Conservation (phyloP, 2,888 invertebrate species). For the Zygothrica quintamaculata region DNA sequence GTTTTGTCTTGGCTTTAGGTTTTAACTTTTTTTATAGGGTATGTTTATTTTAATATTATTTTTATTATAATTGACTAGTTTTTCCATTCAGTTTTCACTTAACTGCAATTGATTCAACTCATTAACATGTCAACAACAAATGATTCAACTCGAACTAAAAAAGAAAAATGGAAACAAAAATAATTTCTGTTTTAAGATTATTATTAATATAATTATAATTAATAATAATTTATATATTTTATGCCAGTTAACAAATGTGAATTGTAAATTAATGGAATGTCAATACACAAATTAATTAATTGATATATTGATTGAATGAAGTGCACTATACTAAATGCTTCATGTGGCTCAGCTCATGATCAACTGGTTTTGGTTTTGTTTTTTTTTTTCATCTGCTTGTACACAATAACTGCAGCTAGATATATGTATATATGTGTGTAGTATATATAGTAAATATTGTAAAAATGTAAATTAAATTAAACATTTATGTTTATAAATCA, state of each 20-base stretch:
- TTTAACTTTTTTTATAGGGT: too few species aligned
- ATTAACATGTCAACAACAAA: not conserved
- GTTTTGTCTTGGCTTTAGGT: too few species aligned
- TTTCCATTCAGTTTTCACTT: not conserved
- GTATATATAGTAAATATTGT: not conserved
- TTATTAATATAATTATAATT: not conserved
- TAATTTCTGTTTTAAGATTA: not conserved
- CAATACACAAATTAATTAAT: slow-evolving; percentile 47
- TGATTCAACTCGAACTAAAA: not conserved
- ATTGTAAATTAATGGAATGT: slow-evolving; percentile 57
- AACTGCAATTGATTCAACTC: too few species aligned
- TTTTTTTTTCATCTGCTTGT: slow-evolving; percentile 2
- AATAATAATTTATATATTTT: too few species aligned
- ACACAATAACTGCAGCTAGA: slow-evolving; percentile 47
- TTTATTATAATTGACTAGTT: too few species aligned
- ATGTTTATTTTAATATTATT: not conserved
- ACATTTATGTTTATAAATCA: slow-evolving; percentile 20
- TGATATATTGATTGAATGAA: slow-evolving; percentile 31
- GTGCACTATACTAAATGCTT: too few species aligned
- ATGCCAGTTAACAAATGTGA: slow-evolving; percentile 26
- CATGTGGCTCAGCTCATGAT: slow-evolving; percentile 24
- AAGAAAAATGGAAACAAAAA: too few species aligned
- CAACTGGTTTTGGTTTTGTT: slow-evolving; percentile 22
- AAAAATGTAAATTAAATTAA: slow-evolving; percentile 24
- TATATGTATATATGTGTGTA: not conserved